Conservation (phyloP, 2,888 invertebrate genomes). For the Ceratothoa steindachneri region DNA sequence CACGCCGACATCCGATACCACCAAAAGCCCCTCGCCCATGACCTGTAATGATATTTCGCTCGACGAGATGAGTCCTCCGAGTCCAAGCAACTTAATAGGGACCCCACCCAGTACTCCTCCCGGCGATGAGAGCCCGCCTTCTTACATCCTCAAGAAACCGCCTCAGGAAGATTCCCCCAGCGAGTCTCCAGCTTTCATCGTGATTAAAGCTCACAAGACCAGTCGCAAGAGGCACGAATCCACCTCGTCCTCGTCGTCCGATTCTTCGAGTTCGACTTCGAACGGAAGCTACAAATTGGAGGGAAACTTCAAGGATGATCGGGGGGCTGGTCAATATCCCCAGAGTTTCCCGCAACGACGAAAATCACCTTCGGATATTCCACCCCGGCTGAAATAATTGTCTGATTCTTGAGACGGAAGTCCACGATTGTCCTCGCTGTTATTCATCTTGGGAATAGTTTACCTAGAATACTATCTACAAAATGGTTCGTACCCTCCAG, state of each 20-base stretch:
- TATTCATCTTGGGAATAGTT: too few species aligned
- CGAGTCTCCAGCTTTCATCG: background rate
- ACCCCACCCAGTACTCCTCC: background rate
- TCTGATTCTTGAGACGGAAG: too few species aligned
- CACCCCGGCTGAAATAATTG: too few species aligned
- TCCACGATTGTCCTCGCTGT: too few species aligned
- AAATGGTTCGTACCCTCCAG: too few species aligned
- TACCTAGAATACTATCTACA: too few species aligned
- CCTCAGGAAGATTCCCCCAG: too few species aligned
- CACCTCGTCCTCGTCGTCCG: background rate
- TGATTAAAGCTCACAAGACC: background rate
- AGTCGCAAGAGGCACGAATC: background rate
- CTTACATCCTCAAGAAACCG: background rate
- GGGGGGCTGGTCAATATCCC: too few species aligned
- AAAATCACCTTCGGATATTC: too few species aligned
- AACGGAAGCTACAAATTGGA: background rate
- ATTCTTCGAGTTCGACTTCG: background rate
- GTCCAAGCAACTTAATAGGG: background rate
- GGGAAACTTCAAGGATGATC: background rate
- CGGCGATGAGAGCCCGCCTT: background rate
- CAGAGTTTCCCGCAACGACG: too few species aligned
- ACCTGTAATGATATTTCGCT: background rate
- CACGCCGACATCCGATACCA: slow-evolving; percentile 1
- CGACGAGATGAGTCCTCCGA: background rate
- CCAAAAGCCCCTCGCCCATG: background rate